Percentiles rank a stretch among this genome's conserved stretches.
Conservation (phyloP, 2,888 invertebrate genomes). For the Tachina fera region DNA sequence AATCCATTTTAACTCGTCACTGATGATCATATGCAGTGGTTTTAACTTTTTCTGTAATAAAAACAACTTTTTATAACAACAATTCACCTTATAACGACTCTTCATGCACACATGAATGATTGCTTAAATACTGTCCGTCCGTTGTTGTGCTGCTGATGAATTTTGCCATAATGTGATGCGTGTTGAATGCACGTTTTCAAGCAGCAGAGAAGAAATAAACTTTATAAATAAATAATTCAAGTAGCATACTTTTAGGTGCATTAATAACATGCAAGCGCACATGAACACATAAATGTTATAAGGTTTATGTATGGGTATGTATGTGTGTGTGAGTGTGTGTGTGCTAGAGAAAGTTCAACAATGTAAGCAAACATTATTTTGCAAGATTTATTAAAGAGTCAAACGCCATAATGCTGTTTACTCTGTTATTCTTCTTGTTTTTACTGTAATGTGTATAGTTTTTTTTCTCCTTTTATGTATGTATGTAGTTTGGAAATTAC, state of each 20-base stretch:
- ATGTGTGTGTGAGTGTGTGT: not conserved
- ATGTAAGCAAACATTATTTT: constrained; percentile 48
- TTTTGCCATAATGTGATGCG: constrained; percentile 50
- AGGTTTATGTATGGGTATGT: too few species aligned
- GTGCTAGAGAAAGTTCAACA: constrained; percentile 28
- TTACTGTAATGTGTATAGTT: not conserved
- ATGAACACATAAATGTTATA: not conserved
- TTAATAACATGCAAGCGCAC: constrained; percentile 43
- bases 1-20: not conserved
- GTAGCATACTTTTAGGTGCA: constrained; percentile 61
- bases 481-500: constrained; percentile 31
- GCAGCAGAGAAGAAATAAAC: constrained; percentile 20
- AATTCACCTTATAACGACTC: constrained; percentile 1
- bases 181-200: constrained; percentile 59
- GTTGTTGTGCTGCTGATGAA: constrained; percentile 7
- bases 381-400: constrained; percentile 58
- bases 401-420: constrained; percentile 53
- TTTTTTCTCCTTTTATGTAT: not conserved
- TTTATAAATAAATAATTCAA: constrained; percentile 55
- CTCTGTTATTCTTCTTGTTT: constrained; percentile 26
- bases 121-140: constrained; percentile 29
- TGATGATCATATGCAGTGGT: not conserved
- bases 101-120: constrained; percentile 19
- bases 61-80: constrained; percentile 21
- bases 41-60: not conserved